These are phyloP conservation scores for Lochmaea crataegi DNA, from an alignment of 2,888 invertebrate species.

Conservation along the genomic window DNA sequence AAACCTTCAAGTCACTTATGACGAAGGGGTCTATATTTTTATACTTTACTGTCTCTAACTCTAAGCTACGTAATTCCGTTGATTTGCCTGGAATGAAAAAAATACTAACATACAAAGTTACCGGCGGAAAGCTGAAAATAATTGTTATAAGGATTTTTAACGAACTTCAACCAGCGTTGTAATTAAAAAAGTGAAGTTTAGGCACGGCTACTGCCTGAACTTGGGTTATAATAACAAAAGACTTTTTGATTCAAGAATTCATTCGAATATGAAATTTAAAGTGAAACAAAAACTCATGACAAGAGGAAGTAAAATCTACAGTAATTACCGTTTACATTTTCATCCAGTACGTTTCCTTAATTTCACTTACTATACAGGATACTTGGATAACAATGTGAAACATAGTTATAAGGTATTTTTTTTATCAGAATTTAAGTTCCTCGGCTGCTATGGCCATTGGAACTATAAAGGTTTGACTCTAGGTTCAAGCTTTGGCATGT, in stretches of 20 bases:
- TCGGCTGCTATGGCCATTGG: too few species aligned
- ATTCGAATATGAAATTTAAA: background rate
- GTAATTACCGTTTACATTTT: background rate
- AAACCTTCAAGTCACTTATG: too few species aligned
- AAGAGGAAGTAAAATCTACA: background rate
- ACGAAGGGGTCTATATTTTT: background rate
- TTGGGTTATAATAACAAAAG: background rate
- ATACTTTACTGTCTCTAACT: background rate
- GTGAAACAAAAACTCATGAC: background rate
- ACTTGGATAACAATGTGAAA: too few species aligned
- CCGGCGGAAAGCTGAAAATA: background rate
- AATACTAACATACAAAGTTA: background rate
- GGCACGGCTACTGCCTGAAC: background rate
- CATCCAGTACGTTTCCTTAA: too few species aligned
- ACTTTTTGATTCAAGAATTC: background rate
- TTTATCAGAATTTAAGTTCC: too few species aligned
- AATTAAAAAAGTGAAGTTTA: background rate
- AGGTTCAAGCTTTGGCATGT: too few species aligned
- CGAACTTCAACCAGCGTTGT: background rate
- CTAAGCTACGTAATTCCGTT: background rate
- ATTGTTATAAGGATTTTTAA: background rate
- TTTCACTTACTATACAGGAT: too few species aligned
- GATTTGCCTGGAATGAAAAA: background rate
- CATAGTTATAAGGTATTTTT: too few species aligned
- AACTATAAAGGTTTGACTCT: too few species aligned